A percentile compares a stretch with the other conserved stretches of the same genome.
These are phyloP conservation scores for Hypocryptadius cinnamomeus DNA, from an alignment of 2,113 vertebrate genomes.

Conservation along the genomic window DNA sequence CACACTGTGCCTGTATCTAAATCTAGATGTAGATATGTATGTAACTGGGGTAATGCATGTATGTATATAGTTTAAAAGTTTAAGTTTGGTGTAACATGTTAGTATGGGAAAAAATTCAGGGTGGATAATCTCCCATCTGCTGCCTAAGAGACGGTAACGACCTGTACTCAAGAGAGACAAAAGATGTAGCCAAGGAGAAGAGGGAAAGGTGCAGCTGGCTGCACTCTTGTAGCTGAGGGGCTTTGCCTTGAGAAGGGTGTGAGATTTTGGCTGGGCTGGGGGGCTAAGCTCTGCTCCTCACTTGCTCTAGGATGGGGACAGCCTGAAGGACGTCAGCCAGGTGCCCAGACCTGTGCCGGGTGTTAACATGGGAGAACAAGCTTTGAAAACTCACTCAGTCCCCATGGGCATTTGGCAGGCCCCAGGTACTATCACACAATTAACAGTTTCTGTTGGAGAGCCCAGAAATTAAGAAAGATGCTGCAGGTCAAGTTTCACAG, in stretches of 20 bases:
- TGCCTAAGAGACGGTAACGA: not conserved
- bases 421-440: not conserved
- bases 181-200: not conserved
- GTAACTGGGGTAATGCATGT: not conserved
- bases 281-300: not conserved
- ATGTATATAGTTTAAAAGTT: not conserved
- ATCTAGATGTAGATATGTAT: not conserved
- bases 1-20: not conserved
- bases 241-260: not conserved
- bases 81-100: not conserved
- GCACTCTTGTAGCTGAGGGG: not conserved
- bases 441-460: not conserved
- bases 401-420: not conserved
- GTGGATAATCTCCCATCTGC: not conserved
- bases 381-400: not conserved
- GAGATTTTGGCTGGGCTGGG: not conserved
- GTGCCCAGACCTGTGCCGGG: rapidly evolving
- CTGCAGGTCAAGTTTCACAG: not conserved
- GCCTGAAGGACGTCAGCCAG: not conserved
- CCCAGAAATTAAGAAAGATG: not conserved
- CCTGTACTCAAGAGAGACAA: not conserved
- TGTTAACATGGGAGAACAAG: not conserved
- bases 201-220: not conserved
- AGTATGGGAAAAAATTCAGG: not conserved
- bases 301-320: not conserved